phyloP scores from a whole-genome alignment of 2,888 invertebrate genomes.

The Nemoura dubitans region DNA sequence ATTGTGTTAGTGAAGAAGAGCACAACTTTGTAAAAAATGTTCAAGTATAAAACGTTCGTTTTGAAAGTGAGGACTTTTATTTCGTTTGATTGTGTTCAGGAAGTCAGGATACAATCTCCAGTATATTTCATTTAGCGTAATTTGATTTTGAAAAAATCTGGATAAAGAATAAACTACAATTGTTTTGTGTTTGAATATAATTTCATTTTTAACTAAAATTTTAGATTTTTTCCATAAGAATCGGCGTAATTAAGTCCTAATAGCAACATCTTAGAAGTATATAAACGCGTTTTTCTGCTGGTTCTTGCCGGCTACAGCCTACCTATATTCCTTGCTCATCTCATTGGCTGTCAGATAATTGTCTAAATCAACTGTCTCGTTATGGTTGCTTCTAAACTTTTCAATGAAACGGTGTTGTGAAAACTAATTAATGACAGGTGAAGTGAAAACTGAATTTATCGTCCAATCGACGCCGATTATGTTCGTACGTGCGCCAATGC shows the following conservation, averaged over 20 bases:
- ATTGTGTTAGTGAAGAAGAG: conserved; percentile 49
- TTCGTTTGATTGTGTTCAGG: conserved; percentile 16
- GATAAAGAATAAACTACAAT: conserved; percentile 17
- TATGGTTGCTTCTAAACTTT: no score
- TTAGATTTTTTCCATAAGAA: background rate
- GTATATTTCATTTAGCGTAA: conserved; percentile 34
- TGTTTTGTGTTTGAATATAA: conserved; percentile 25
- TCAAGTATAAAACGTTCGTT: conserved; percentile 33
- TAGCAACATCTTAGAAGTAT: background rate
- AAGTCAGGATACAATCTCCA: conserved; percentile 26
- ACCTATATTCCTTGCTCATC: no score
- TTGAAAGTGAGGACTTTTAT: conserved; percentile 31
- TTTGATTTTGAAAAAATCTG: conserved; percentile 40
- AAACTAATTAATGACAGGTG: no score
- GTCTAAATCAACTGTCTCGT: no score
- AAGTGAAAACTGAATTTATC: no score
- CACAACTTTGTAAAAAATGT: conserved; percentile 31
- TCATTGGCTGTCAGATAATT: no score
- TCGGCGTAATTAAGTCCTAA: background rate
- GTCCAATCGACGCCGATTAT: no score
- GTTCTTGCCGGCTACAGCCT: no score
- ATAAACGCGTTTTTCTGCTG: no score
- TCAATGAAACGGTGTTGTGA: no score
- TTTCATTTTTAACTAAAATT: conserved; percentile 28
- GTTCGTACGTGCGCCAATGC: no score